These are phyloP conservation scores for Melanerpes formicivorus DNA, from an alignment of 2,113 vertebrate genomes.

Conservation along the genomic window DNA sequence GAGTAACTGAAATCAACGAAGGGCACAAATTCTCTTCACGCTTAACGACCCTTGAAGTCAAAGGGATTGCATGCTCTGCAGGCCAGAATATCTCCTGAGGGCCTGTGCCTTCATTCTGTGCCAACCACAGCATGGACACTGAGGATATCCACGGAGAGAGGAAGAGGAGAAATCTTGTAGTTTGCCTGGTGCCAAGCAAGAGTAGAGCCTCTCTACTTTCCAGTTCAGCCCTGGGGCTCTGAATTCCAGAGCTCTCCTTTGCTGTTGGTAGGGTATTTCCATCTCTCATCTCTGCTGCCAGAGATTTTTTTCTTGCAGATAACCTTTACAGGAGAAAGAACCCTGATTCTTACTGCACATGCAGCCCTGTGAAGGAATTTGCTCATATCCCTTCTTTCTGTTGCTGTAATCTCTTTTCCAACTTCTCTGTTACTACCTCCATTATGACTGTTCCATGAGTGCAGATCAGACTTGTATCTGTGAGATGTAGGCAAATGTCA, in stretches of 20 bases:
- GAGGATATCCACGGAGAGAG: not conserved
- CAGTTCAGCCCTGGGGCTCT: fast-evolving
- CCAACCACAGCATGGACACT: not conserved
- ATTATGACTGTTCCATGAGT: not conserved
- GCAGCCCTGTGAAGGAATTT: not conserved
- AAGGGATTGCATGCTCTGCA: not conserved
- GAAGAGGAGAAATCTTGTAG: not conserved
- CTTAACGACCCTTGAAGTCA: not conserved
- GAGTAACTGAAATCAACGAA: not conserved
- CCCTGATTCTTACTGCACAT: not conserved
- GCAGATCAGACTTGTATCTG: not conserved
- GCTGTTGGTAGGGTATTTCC: not conserved
- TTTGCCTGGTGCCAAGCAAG: not conserved
- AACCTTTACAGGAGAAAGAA: not conserved
- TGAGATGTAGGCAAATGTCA: not conserved
- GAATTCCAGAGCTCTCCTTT: not conserved
- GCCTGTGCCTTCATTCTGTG: not conserved
- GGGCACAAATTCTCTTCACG: not conserved
- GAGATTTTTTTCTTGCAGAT: not conserved
- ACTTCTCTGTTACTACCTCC: not conserved
- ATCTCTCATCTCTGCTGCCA: not conserved
- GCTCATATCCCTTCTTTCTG: not conserved
- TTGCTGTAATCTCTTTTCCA: not conserved
- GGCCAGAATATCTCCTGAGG: not conserved
- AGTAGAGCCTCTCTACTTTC: not conserved